Evolutionary conservation across 2,888 invertebrate species (phyloP).

Genomic region (Acanthoscelides obtectus): DNA sequence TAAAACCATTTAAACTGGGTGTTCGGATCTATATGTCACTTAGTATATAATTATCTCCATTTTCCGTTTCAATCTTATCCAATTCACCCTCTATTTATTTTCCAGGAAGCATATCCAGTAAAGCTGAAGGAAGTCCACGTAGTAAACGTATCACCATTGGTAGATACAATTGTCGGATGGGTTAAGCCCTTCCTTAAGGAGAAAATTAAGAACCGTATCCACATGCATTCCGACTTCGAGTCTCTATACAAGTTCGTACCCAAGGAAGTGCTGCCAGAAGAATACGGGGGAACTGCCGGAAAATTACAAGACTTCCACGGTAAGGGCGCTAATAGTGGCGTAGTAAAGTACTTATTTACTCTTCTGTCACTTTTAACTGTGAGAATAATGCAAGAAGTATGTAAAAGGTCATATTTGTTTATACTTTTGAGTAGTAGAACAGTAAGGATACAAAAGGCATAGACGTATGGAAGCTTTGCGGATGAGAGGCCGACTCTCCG

Average conservation of each 20-base stretch:
- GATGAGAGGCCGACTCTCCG: too few species aligned
- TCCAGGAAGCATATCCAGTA: constrained; percentile 80
- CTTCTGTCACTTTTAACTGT: too few species aligned
- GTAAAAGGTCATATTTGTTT: too few species aligned
- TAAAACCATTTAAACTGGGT: too few species aligned
- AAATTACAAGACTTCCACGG: constrained; percentile 67
- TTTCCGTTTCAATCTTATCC: background rate
- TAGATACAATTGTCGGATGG: constrained; percentile 80
- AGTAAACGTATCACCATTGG: constrained; percentile 76
- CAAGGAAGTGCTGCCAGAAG: constrained; percentile 72
- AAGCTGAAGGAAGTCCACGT: constrained; percentile 84
- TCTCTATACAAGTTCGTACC: constrained; percentile 75
- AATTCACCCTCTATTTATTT: constrained; percentile 25
- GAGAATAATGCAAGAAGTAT: too few species aligned
- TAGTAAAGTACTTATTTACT: too few species aligned
- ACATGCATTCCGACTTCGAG: constrained; percentile 70
- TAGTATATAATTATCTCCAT: too few species aligned
- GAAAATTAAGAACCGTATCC: constrained; percentile 78
- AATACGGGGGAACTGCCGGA: constrained; percentile 80
- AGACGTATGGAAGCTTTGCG: too few species aligned
- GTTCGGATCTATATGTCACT: too few species aligned
- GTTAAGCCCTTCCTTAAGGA: constrained; percentile 84
- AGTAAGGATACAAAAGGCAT: too few species aligned
- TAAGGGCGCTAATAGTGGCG: too few species aligned
- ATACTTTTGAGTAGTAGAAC: too few species aligned